Evolutionary conservation across 2,888 invertebrate species (phyloP), one percentile per base, ranked within the genome.

Genomic region (Anarsia innoxiella): DNA sequence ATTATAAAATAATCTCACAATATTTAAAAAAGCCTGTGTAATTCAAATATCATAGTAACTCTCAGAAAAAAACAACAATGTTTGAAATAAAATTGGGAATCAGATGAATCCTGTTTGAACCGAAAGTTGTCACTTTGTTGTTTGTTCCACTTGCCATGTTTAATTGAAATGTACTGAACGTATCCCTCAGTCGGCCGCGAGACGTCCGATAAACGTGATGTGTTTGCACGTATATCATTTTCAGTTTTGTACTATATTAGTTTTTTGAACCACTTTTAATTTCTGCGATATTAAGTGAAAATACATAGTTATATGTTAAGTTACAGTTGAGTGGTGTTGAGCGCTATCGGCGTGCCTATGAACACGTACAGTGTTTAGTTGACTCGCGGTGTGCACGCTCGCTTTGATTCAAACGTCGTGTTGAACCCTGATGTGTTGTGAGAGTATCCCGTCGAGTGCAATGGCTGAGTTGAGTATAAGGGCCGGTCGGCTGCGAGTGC

Each of bases 81-180:
- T n/a, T n/a, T n/a, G n/a, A n/a, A n/a, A n/a, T n/a, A n/a, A n/a
- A n/a, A n/a, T n/a, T n/a, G n/a, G 19, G 19, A 56, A 64, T 67
- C 79, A 69, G 83, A 68, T 76, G 62, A 68, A 83, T 82, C 83
- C 80, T 76, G 84, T 83, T 84, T 51, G 35, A 83, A 82, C 80
- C 71, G 70, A 76, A 71, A 74, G 56, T 54, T 59, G 67, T 64
- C 52, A 61, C 62, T 62, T 66, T 8, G 19, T 19, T 8, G 65
- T 64, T 67, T 58, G 64, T 54, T 67, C 60, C 63, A 68, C 70
- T 70, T 62, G 62, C 53, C 65, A 63, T 69, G 67, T 68, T 74
- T 76, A 78, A 82, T 82, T 77, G 66, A 68, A 65, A 45, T 54
- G 64, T 53, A 50, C 63, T 55, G 48, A 54, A 50, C 50, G 46